phyloP scores from a whole-genome alignment of 1,140 invertebrate species.

The Brachionus sp. region DNA sequence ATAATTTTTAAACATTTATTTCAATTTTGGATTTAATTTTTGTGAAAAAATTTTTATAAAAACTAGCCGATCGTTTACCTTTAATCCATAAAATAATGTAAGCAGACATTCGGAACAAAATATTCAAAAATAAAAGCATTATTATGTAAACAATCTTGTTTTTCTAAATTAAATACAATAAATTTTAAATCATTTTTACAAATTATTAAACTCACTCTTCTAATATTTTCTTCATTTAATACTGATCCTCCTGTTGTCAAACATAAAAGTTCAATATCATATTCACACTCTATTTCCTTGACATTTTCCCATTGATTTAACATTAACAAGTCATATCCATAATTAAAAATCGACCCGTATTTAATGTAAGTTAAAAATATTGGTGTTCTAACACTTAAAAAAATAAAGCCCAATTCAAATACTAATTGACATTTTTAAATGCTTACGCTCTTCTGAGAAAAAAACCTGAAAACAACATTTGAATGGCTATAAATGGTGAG shows the following conservation, averaged over 20 bases:
- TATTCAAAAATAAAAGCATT: neutral
- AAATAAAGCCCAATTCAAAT: too few species aligned
- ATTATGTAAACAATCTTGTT: neutral
- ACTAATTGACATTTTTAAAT: too few species aligned
- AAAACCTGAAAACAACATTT: constrained; percentile 40
- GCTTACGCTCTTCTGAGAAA: constrained; percentile 43
- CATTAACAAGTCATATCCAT: constrained; percentile 14
- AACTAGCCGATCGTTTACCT: neutral
- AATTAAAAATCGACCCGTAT: constrained; percentile 34
- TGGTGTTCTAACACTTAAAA: neutral
- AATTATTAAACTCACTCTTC: neutral
- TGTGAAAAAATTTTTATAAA: neutral
- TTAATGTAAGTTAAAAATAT: neutral
- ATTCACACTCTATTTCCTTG: constrained; percentile 23
- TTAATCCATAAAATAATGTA: neutral
- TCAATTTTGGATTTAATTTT: neutral
- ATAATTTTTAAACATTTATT: neutral
- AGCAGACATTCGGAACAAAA: neutral
- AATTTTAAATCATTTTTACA: neutral
- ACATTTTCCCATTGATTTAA: constrained; percentile 46
- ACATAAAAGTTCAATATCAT: constrained; percentile 23
- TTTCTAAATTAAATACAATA: neutral
- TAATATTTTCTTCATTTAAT: neutral
- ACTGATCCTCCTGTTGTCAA: neutral
- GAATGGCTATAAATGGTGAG: constrained; percentile 8